These are phyloP conservation scores for Standfussiana lucernea DNA, from an alignment of 2,888 invertebrate genomes.

Conservation along the genomic window DNA sequence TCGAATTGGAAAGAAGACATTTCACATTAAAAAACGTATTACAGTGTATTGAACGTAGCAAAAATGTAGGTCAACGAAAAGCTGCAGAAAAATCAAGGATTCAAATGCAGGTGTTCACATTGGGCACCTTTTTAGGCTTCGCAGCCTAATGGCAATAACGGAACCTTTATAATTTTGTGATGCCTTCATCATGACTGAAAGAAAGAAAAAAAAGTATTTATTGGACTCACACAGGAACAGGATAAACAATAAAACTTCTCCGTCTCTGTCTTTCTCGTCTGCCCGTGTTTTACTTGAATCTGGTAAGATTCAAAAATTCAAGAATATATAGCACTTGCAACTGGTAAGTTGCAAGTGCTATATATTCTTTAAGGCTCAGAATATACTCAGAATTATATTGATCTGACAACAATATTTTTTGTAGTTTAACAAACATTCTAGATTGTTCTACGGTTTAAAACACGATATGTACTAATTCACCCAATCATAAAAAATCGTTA, in stretches of 20 bases:
- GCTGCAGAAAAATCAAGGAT: neutral
- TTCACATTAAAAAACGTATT: constrained; percentile 25
- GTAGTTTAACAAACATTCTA: too few species aligned
- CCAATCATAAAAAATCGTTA: too few species aligned
- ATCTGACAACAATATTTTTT: too few species aligned
- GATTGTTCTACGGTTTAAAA: too few species aligned
- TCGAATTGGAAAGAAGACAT: constrained; percentile 27
- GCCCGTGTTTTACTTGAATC: neutral
- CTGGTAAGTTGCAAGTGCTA: too few species aligned
- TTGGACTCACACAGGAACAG: neutral
- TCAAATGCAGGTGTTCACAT: neutral
- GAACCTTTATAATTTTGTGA: neutral
- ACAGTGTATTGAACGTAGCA: constrained; percentile 1
- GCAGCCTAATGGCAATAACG: neutral
- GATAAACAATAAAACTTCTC: neutral
- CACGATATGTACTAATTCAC: too few species aligned
- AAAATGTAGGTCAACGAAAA: constrained; percentile 26
- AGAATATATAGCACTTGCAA: too few species aligned
- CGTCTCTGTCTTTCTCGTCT: neutral
- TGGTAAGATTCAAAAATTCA: too few species aligned
- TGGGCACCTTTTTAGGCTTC: neutral
- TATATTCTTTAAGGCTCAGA: too few species aligned
- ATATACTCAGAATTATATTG: too few species aligned
- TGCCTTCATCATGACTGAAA: neutral
- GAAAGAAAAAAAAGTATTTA: neutral